phyloP scores from a whole-genome alignment of 2,113 vertebrate genomes.

The Emydocephalus ijimae region DNA sequence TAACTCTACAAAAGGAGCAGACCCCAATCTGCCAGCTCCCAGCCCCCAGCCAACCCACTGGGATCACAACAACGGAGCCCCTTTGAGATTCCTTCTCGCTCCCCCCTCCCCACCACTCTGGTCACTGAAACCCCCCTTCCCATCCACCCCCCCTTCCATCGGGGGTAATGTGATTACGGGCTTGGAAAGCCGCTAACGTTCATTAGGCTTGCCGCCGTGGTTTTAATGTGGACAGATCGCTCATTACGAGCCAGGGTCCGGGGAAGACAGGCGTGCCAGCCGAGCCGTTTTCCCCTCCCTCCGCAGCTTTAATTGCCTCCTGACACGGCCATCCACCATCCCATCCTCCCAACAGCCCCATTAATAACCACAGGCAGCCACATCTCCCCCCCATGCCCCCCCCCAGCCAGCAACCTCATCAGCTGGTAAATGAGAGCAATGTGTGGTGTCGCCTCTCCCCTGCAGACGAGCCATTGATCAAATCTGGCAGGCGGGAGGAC shows the following conservation, averaged over 20 bases:
- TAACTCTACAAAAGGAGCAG: not conserved
- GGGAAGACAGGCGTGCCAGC: slow-evolving; percentile 33
- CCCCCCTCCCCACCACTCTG: not conserved
- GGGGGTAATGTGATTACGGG: slow-evolving; percentile 43
- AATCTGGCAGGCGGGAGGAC: slow-evolving; percentile 28
- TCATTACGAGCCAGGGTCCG: slow-evolving; percentile 37
- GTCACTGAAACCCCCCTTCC: not conserved
- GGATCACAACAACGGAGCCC: not conserved
- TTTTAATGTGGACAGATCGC: slow-evolving; percentile 39
- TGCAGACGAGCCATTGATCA: slow-evolving; percentile 57
- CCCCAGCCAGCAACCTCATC: slow-evolving; percentile 29
- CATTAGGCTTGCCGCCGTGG: slow-evolving; percentile 49
- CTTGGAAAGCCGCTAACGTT: slow-evolving; percentile 48
- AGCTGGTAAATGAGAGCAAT: slow-evolving; percentile 42
- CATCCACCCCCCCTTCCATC: not conserved
- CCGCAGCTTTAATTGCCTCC: slow-evolving; percentile 52
- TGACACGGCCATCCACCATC: slow-evolving; percentile 53
- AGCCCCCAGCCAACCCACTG: not conserved
- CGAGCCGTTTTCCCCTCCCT: not conserved
- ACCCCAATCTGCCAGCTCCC: not conserved
- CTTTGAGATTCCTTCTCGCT: not conserved
- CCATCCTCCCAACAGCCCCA: slow-evolving; percentile 25
- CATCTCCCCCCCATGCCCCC: not conserved
- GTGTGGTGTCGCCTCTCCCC: not conserved
- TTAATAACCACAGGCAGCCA: slow-evolving; percentile 46